Base-by-base conservation (phyloP, 2,888 invertebrate species). In the Epistrophe eligans region DNA sequence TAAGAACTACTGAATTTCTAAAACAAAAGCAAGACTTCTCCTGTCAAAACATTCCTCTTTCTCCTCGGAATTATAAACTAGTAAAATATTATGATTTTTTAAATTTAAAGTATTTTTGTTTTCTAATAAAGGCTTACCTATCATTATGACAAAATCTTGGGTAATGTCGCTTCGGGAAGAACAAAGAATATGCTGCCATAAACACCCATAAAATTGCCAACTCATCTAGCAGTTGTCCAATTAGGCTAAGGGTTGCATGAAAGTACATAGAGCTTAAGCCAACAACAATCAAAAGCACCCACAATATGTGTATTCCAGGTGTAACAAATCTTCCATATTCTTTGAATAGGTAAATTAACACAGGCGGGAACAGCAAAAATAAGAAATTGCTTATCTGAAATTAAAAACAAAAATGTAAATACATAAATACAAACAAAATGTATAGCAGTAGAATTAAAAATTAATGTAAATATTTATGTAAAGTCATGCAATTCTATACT, bases 221-320 rank as follows among this genome's bases (percentile, higher is more conserved):
- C 91, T 97, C 97, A 93, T 97, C 97, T 79, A 97, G 92, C 43
- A 97, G 92, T 93, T 97, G 97, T 35, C 97, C 96, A 89, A 97
- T 95, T 90, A 97, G 94, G 90, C 97, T 97, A 43, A 97, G 93
- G 4, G 97, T 97, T 8, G 97, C 97, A 93, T 97, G 97, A 91
- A 97, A 97, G 91, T 97, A 97, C 85, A 96, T 97, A 43, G 97
- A 97, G 89, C 96, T 96, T 1, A 96, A 91, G 8, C 97, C 97
- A 70, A 97, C 96, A 50, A 97, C 94, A 93, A 97, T 96, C 77
- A 97, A 92, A 70, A 97, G 92, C n/a, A 95, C 93, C 97, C 97
- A 97, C 52, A 97, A 94, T n/a, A 97, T 91, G 92, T 97, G 96
- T 89, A 97, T 96, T 19, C 95, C 96, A 38, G 95, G 96, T 90